Evolutionary conservation across 1,140 invertebrate genomes (phyloP).

Genomic region (Zaprionus taronus): DNA sequence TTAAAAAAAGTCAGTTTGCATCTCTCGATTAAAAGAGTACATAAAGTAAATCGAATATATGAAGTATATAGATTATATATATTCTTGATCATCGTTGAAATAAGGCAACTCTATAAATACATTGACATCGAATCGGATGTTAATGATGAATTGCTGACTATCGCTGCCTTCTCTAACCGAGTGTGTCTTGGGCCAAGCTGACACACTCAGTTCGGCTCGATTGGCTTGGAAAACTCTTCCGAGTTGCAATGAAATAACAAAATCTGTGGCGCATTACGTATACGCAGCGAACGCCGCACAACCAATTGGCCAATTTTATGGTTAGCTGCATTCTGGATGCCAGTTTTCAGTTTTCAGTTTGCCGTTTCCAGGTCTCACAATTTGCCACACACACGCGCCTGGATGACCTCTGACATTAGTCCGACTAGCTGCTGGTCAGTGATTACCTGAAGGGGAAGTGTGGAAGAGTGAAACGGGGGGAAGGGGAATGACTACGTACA

Average conservation of each 20-base stretch:
- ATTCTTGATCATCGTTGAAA: too few relatives aligned
- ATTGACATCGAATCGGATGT: too few relatives aligned
- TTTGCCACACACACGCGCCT: background rate
- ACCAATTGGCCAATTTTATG: constrained; percentile 30
- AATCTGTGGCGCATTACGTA: constrained; percentile 39
- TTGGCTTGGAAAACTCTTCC: background rate
- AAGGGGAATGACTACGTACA: background rate
- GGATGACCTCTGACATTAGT: constrained; percentile 35
- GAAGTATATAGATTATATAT: too few relatives aligned
- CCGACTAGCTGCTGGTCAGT: constrained; percentile 24
- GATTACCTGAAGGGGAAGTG: constrained; percentile 12
- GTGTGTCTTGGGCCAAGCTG: background rate
- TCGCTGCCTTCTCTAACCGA: background rate
- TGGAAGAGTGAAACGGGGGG: background rate
- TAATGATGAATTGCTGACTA: too few relatives aligned
- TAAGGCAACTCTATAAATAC: too few relatives aligned
- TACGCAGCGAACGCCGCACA: constrained; percentile 28
- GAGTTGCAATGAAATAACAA: background rate
- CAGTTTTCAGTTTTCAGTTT: constrained; percentile 7
- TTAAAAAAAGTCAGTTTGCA: background rate
- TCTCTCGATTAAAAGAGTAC: background rate
- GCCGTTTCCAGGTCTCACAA: background rate
- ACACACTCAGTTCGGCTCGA: background rate
- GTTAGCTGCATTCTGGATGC: constrained; percentile 33
- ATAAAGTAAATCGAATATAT: too few relatives aligned